A percentile compares a stretch with the other conserved stretches of the same genome.
Conservation (phyloP, 2,113 vertebrate genomes). For the Myocastor coypus region DNA sequence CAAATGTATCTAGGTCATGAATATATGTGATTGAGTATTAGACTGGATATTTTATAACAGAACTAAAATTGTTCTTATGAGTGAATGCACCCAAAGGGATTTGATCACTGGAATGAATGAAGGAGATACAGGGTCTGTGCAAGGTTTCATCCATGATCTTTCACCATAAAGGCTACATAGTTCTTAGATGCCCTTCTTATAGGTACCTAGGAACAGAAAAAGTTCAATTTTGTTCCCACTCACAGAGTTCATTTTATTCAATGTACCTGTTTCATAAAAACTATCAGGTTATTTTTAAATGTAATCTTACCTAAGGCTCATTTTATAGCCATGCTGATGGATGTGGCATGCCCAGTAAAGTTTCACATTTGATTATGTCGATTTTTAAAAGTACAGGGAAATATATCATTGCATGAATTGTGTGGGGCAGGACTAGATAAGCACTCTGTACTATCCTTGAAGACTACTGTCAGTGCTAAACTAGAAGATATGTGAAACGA, state of each 20-base stretch:
- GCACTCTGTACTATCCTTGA: neutral
- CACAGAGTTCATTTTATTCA: neutral
- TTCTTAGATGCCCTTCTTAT: neutral
- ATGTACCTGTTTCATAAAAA: neutral
- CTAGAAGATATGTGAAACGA: accelerated
- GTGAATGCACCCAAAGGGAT: neutral
- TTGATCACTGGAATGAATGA: neutral
- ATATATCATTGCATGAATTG: neutral
- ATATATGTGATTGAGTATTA: neutral
- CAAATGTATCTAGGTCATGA: neutral
- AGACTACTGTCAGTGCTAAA: neutral
- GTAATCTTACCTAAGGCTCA: neutral
- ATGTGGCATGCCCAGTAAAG: neutral
- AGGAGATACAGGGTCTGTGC: neutral
- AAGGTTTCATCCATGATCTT: neutral
- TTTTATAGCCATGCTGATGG: neutral
- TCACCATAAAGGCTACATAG: neutral
- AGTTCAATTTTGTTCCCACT: neutral
- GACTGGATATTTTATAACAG: neutral
- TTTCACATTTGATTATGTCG: neutral
- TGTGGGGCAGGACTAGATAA: neutral
- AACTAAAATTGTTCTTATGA: neutral
- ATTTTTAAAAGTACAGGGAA: neutral
- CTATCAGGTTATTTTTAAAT: neutral
- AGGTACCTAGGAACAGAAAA: neutral